Percentiles rank a stretch among this genome's conserved stretches.
phyloP scores from a whole-genome alignment of 2,113 vertebrate species.

The Atlantisia rogersi region DNA sequence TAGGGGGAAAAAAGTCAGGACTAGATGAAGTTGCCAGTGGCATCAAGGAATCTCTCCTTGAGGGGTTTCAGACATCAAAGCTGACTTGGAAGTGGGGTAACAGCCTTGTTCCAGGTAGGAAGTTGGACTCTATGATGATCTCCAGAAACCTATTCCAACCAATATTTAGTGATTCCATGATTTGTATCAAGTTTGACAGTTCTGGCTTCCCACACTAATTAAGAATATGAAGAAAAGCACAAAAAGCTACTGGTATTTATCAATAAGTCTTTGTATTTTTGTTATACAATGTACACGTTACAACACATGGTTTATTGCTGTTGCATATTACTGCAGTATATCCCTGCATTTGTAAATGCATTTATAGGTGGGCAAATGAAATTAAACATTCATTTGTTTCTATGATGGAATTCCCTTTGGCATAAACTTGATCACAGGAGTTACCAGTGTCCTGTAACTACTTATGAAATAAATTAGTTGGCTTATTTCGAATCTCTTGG shows the following conservation, averaged over 20 bases:
- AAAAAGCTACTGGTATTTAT: background rate
- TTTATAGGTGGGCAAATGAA: background rate
- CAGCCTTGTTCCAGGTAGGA: background rate
- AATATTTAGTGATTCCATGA: background rate
- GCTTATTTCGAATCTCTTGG: background rate
- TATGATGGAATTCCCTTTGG: background rate
- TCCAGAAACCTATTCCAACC: background rate
- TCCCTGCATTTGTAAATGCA: background rate
- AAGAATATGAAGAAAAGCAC: background rate
- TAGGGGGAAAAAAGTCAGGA: background rate
- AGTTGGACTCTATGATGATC: background rate
- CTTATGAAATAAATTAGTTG: conserved; percentile 6
- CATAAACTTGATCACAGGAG: background rate
- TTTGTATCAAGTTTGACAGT: background rate
- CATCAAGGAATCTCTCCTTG: background rate
- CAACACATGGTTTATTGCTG: background rate
- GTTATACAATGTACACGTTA: background rate
- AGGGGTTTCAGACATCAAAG: background rate
- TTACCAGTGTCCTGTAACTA: background rate
- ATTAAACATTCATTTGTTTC: background rate
- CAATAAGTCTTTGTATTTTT: background rate
- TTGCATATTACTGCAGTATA: background rate
- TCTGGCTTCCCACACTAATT: background rate
- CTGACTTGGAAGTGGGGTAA: background rate
- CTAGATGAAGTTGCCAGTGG: background rate